Conservation (phyloP, 1,140 invertebrate species). For the Caerostris extrusa region DNA sequence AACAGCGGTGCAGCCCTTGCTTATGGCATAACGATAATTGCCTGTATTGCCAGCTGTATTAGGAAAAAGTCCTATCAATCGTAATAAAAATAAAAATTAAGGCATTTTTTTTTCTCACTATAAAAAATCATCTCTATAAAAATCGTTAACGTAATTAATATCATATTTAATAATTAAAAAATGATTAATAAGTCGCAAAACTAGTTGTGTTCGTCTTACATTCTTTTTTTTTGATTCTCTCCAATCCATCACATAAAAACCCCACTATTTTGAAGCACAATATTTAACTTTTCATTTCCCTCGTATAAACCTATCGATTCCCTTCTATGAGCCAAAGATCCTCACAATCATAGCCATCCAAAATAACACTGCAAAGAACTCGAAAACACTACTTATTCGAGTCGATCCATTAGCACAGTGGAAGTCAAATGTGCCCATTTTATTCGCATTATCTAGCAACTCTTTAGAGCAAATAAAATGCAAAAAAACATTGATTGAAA, state of each 20-base stretch:
- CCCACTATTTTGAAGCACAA: background rate
- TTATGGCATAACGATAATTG: no score
- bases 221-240: background rate
- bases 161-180: no score
- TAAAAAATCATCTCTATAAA: no score
- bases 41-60: no score
- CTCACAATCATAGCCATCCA: background rate
- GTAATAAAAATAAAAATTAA: no score
- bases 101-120: no score
- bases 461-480: conserved; percentile 44
- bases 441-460: conserved; percentile 29
- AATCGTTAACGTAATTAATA: no score
- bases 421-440: conserved; percentile 28
- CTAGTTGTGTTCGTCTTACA: no score
- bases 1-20: no score
- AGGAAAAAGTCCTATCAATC: no score
- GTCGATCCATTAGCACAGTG: conserved; percentile 27
- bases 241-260: background rate
- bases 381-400: background rate
- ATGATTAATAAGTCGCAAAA: no score
- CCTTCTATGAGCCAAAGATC: background rate
- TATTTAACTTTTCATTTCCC: background rate
- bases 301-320: background rate
- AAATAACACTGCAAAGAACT: background rate
- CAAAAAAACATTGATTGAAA: conserved; percentile 51